These are phyloP conservation scores for Pitta sordida DNA, from an alignment of 2,113 vertebrate genomes.

Conservation along the genomic window DNA sequence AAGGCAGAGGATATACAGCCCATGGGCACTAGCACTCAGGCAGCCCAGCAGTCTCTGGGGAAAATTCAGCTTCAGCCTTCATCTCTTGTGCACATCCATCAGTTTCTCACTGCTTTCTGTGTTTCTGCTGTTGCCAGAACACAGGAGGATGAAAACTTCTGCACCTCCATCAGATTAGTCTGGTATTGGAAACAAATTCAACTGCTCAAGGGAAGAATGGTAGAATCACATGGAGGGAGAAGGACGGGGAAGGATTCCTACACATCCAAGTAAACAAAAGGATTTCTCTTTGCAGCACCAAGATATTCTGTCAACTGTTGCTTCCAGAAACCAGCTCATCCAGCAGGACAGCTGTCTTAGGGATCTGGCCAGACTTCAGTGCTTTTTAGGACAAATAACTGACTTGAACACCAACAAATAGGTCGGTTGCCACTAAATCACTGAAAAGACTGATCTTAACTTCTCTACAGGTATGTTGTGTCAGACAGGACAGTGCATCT, in stretches of 20 bases:
- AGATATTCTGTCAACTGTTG: background rate
- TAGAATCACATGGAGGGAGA: background rate
- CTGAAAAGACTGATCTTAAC: background rate
- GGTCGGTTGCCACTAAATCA: background rate
- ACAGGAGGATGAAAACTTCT: fast-evolving
- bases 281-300: background rate
- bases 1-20: fast-evolving
- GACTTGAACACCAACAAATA: background rate
- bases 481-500: background rate
- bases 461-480: background rate
- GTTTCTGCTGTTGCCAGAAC: background rate
- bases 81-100: fast-evolving
- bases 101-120: background rate
- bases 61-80: background rate
- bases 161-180: background rate
- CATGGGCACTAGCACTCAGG: fast-evolving
- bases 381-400: background rate
- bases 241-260: background rate
- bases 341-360: background rate
- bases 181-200: background rate
- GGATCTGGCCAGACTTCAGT: background rate
- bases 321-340: background rate
- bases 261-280: background rate
- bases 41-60: background rate
- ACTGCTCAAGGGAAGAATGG: background rate